Percentiles rank a stretch among this genome's conserved stretches.
Conservation (phyloP, 2,888 invertebrate genomes). For the Pinctada fucata region DNA sequence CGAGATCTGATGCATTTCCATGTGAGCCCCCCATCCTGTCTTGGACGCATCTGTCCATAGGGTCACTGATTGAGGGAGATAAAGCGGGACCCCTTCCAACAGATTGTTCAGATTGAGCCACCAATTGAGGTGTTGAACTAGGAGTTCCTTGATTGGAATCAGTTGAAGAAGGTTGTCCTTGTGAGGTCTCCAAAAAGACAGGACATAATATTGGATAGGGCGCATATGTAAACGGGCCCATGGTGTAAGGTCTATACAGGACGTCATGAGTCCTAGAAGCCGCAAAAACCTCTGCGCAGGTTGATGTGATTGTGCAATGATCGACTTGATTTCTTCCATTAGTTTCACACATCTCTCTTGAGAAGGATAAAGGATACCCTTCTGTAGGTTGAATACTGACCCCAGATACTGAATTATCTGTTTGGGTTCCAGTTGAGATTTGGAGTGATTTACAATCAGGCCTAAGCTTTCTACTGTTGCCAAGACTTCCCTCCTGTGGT, state of each 20-base stretch:
- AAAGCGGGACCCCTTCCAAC: not conserved
- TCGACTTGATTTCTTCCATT: not conserved
- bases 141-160: not conserved
- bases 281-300: conserved; percentile 4
- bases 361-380: not conserved
- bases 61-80: not conserved
- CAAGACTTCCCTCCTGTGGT: not conserved
- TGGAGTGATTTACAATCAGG: not conserved
- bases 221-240: conserved; percentile 17
- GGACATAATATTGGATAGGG: conserved; percentile 21
- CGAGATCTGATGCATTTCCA: conserved; percentile 11
- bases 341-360: not conserved
- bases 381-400: not conserved
- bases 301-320: not conserved
- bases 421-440: not conserved
- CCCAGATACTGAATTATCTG: not conserved
- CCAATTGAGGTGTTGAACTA: conserved; percentile 12
- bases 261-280: conserved; percentile 21
- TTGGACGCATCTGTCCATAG: conserved; percentile 16
- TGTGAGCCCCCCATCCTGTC: not conserved
- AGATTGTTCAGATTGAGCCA: conserved; percentile 7
- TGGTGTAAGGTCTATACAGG: conserved; percentile 17
- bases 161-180: not conserved
- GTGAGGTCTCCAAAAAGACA: conserved; percentile 11
- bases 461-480: not conserved